phyloP scores from a whole-genome alignment of 2,113 vertebrate genomes.

The Peromyscus leucopus region DNA sequence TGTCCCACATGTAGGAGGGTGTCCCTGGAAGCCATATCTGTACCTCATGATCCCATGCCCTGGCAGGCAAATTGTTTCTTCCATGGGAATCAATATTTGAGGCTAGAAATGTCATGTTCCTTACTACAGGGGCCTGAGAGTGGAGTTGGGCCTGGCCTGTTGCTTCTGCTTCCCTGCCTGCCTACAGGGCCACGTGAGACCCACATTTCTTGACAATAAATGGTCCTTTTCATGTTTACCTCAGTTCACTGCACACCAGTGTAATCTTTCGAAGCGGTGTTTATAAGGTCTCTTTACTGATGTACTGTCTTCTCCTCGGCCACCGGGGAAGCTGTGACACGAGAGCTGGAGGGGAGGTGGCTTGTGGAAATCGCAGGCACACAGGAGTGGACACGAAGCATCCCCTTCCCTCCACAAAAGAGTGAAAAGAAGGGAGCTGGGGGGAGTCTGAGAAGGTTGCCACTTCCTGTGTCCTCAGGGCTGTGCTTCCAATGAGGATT shows the following conservation, averaged over 20 bases:
- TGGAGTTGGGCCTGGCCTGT: too few relatives aligned
- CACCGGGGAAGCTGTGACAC: not conserved
- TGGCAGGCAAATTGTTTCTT: not conserved
- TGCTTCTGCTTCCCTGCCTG: not conserved
- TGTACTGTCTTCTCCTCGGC: not conserved
- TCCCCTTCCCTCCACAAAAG: not conserved
- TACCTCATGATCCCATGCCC: not conserved
- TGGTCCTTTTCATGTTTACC: not conserved
- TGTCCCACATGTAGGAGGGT: not conserved
- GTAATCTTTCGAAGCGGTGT: not conserved
- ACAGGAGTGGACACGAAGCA: not conserved
- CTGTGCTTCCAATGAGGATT: not conserved
- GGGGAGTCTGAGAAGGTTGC: not conserved
- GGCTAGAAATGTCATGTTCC: not conserved
- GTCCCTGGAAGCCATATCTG: not conserved
- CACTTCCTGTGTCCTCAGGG: not conserved
- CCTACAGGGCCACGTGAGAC: not conserved
- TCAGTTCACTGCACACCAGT: not conserved
- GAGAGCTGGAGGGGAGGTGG: not conserved
- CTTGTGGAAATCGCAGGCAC: not conserved
- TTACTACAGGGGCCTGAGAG: not conserved
- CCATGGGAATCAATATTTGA: not conserved
- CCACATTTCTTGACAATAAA: not conserved
- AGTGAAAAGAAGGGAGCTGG: not conserved
- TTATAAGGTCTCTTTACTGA: not conserved